Evolutionary conservation across 1,140 invertebrate species (phyloP).

Genomic region (Lepidurus apus): DNA sequence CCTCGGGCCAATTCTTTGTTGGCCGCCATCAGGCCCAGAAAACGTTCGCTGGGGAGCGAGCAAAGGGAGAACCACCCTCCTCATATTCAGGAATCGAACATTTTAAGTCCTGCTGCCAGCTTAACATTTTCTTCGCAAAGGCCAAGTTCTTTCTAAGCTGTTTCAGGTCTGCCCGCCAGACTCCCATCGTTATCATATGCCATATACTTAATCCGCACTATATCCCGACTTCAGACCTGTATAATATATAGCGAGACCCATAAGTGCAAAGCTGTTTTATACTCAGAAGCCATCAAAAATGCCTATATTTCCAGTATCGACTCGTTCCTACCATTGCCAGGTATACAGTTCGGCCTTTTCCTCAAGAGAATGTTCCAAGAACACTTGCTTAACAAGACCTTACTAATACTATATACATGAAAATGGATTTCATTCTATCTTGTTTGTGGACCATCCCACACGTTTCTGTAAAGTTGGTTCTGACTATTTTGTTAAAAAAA

Average conservation of each 20-base stretch:
- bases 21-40: background rate
- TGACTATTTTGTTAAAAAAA: background rate
- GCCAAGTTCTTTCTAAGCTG: background rate
- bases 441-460: background rate
- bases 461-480: background rate
- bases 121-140: background rate
- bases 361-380: background rate
- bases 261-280: background rate
- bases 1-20: too few species aligned
- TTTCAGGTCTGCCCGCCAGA: conserved; percentile 2
- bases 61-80: background rate
- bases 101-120: background rate
- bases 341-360: background rate
- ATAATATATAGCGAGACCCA: background rate
- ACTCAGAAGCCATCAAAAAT: background rate
- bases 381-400: background rate
- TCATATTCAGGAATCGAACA: background rate
- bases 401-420: background rate
- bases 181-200: background rate
- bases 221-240: background rate
- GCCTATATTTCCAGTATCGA: background rate
- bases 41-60: background rate
- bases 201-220: background rate
- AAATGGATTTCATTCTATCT: background rate
- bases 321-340: conserved; percentile 4